Conservation (phyloP, 2,113 vertebrate genomes). For the Colinus virginianus region DNA sequence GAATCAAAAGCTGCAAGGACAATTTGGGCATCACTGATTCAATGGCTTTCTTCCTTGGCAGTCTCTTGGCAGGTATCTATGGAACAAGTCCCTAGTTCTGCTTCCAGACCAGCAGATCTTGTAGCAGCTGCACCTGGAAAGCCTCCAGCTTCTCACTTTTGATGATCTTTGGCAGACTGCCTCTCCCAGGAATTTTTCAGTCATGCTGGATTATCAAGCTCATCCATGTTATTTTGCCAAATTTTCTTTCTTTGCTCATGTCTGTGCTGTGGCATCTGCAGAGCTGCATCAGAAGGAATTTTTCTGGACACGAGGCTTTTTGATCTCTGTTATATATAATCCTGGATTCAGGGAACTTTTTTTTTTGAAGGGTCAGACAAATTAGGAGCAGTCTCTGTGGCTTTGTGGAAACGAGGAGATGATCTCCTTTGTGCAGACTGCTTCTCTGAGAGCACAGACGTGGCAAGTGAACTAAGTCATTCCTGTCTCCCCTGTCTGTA, state of each 20-base stretch:
- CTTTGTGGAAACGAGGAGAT: conserved; percentile 30
- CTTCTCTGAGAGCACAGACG: background rate
- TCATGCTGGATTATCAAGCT: conserved; percentile 73
- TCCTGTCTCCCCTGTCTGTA: background rate
- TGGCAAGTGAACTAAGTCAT: background rate
- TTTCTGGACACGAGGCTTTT: conserved; percentile 51
- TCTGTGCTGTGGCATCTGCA: conserved; percentile 67
- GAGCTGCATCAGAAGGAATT: conserved; percentile 56
- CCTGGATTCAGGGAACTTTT: background rate
- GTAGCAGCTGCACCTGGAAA: conserved; percentile 76
- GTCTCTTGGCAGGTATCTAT: conserved; percentile 72
- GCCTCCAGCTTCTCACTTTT: conserved; percentile 72
- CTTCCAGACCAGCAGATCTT: conserved; percentile 73
- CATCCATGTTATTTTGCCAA: conserved; percentile 72
- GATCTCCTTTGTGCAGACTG: background rate
- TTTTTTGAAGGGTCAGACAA: background rate
- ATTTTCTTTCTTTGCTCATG: conserved; percentile 60
- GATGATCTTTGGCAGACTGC: conserved; percentile 74
- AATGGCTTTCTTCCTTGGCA: conserved; percentile 69
- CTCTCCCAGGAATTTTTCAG: conserved; percentile 75
- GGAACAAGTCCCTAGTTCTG: conserved; percentile 70
- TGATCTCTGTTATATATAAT: conserved; percentile 46
- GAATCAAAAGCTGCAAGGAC: conserved; percentile 71
- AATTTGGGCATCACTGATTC: conserved; percentile 69
- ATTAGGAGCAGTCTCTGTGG: conserved; percentile 23